Evolutionary conservation across 2,113 vertebrate genomes (phyloP).

Genomic region (Scopus umbretta): DNA sequence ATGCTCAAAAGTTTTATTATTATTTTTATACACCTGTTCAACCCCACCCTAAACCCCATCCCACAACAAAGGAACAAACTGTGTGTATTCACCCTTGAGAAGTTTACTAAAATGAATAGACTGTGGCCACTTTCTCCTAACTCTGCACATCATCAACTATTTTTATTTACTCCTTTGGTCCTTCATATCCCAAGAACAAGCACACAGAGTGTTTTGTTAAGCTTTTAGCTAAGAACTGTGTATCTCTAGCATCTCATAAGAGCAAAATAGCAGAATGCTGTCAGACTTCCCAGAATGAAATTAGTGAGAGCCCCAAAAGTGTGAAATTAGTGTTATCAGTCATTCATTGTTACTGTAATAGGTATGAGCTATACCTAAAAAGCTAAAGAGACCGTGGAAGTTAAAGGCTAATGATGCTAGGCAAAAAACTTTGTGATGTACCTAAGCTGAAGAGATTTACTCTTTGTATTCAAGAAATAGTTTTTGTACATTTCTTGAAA

Average conservation of each 20-base stretch:
- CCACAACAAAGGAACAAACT: not conserved
- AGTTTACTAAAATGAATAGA: not conserved
- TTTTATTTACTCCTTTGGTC: not conserved
- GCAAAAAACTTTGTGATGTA: not conserved
- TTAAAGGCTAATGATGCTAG: not conserved
- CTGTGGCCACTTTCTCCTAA: not conserved
- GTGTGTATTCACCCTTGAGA: not conserved
- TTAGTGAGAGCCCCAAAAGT: not conserved
- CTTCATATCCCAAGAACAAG: not conserved
- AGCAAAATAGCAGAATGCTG: not conserved
- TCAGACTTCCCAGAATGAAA: not conserved
- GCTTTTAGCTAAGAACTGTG: not conserved
- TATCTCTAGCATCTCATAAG: not conserved
- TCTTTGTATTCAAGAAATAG: not conserved
- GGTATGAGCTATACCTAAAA: not conserved
- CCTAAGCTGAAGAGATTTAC: not conserved
- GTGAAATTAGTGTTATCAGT: not conserved
- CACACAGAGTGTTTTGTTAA: not conserved
- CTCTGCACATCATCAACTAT: not conserved
- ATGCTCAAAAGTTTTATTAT: not conserved
- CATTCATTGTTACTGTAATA: not conserved
- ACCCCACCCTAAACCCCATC: too few relatives aligned
- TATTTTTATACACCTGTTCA: not conserved
- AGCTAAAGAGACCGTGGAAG: not conserved
- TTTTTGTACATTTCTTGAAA: not conserved